phyloP scores from a whole-genome alignment of 2,113 vertebrate genomes.

The Peromyscus polionotus region DNA sequence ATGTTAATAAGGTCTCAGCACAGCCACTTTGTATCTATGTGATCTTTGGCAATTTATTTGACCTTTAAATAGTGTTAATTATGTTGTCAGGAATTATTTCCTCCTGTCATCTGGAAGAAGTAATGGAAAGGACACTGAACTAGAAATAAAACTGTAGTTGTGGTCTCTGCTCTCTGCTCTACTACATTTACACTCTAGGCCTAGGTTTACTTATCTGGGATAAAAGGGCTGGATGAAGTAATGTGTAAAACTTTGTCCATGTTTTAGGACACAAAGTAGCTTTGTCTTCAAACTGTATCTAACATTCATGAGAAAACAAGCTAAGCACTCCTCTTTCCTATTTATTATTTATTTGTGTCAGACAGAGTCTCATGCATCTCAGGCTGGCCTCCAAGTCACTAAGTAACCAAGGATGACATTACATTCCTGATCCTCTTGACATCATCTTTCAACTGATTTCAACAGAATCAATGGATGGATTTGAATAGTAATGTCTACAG shows the following conservation, averaged over 20 bases:
- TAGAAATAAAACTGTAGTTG: not conserved
- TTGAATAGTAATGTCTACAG: not conserved
- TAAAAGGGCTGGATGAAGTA: not conserved
- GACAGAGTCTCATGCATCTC: not conserved
- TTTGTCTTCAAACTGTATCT: slow-evolving; percentile 33
- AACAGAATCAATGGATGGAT: not conserved
- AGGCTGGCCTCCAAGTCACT: not conserved
- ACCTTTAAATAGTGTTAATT: slow-evolving; percentile 64
- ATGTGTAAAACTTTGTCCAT: not conserved
- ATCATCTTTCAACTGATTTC: not conserved
- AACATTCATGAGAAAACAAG: not conserved
- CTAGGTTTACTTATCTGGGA: not conserved
- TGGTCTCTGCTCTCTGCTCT: not conserved
- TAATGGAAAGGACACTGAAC: not conserved
- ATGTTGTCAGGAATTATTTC: slow-evolving; percentile 71
- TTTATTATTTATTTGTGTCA: not conserved
- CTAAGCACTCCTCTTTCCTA: not conserved
- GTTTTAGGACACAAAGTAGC: not conserved
- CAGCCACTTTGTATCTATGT: slow-evolving; percentile 20
- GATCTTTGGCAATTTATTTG: slow-evolving; percentile 44
- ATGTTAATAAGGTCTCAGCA: not conserved
- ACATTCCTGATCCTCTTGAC: not conserved
- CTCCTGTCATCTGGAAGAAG: slow-evolving; percentile 24
- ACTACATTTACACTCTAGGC: not conserved
- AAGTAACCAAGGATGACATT: not conserved